Percentiles rank a stretch among this genome's conserved stretches.
Conservation (phyloP, 1,140 invertebrate species). For the Heliconius hermathena region DNA sequence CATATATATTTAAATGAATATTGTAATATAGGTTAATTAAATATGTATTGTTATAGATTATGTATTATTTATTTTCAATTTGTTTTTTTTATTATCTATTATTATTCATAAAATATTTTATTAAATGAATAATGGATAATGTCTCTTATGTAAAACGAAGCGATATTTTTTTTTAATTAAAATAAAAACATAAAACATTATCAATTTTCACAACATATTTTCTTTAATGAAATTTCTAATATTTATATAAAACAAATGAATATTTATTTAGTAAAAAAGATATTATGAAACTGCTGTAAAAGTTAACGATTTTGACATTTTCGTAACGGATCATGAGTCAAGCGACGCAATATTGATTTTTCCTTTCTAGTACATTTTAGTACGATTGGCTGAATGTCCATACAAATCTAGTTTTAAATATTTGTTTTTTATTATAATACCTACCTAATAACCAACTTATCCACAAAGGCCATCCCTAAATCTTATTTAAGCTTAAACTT, state of each 20-base stretch:
- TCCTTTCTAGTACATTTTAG: not conserved
- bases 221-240: too few species aligned
- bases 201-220: too few species aligned
- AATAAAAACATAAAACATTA: too few species aligned
- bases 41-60: not conserved
- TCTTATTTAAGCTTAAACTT: too few species aligned
- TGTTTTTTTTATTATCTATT: not conserved
- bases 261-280: not conserved
- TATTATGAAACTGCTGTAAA: not conserved
- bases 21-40: not conserved
- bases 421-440: too few species aligned
- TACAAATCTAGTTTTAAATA: too few species aligned
- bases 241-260: not conserved
- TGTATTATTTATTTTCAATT: not conserved
- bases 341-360: not conserved
- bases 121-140: too few species aligned
- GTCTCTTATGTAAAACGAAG: too few species aligned
- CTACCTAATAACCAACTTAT: too few species aligned
- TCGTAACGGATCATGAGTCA: not conserved
- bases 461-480: too few species aligned
- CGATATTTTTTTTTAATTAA: too few species aligned
- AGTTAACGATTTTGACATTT: slow-evolving; percentile 6
- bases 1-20: not conserved
- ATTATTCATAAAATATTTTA: not conserved
- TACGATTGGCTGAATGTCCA: not conserved